Percentiles rank a stretch among this genome's conserved stretches.
Conservation (phyloP, 2,797 vertebrate species). For the Podargus strigoides region DNA sequence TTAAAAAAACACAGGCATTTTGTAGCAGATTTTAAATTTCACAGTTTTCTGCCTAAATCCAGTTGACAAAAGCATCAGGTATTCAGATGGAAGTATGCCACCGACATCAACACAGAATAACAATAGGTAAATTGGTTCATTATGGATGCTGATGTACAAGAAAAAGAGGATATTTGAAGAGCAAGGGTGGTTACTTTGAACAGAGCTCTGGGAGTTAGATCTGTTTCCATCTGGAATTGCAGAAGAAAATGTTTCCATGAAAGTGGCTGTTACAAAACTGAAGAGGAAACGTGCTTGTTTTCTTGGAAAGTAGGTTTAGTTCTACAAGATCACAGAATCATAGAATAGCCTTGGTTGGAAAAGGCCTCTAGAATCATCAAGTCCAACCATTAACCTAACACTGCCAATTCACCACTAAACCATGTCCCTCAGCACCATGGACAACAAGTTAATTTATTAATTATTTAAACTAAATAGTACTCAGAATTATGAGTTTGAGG, state of each 20-base stretch:
- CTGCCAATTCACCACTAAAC: too few relatives aligned
- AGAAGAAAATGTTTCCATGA: neutral
- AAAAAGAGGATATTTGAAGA: neutral
- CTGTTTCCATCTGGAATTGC: neutral
- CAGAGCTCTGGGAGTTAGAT: neutral
- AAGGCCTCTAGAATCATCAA: too few relatives aligned
- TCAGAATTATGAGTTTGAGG: neutral
- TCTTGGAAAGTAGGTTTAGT: neutral
- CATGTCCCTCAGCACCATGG: too few relatives aligned
- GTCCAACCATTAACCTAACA: too few relatives aligned
- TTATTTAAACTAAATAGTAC: neutral
- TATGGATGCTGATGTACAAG: neutral
- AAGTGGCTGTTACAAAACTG: neutral
- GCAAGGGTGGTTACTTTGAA: neutral
- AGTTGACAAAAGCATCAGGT: neutral
- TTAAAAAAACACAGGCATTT: neutral
- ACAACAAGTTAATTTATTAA: neutral
- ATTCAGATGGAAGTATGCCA: neutral
- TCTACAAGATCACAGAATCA: too few relatives aligned
- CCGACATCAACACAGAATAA: neutral
- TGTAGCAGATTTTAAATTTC: neutral
- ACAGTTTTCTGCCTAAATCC: neutral
- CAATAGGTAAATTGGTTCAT: neutral
- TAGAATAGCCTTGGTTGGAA: too few relatives aligned
- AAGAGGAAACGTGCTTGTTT: neutral